Conservation (phyloP, 2,888 invertebrate species). For the Lapara coniferarum region DNA sequence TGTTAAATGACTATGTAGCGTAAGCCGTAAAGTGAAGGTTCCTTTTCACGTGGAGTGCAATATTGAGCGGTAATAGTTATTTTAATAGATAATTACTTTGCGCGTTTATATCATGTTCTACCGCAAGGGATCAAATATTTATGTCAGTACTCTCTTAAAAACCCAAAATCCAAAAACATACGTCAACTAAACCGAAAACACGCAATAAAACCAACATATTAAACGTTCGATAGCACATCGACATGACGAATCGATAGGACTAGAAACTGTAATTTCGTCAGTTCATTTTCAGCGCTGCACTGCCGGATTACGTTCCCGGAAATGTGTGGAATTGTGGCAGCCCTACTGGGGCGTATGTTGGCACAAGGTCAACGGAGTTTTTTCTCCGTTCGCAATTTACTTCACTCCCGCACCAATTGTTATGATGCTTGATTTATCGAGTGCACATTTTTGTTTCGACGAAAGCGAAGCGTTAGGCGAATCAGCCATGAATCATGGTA, state of each 20-base stretch:
- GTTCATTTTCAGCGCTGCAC: background rate
- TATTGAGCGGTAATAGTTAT: too few species aligned
- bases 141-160: too few species aligned
- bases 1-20: too few species aligned
- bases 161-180: background rate
- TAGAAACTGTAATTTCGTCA: conserved; percentile 21
- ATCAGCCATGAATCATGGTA: conserved; percentile 65
- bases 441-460: conserved; percentile 62
- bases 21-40: too few species aligned
- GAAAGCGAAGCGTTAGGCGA: conserved; percentile 53
- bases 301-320: conserved; percentile 26
- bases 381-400: conserved; percentile 55
- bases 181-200: background rate
- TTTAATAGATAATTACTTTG: too few species aligned
- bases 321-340: conserved; percentile 31
- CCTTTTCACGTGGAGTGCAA: too few species aligned
- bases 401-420: conserved; percentile 56
- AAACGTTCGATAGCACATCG: conserved; percentile 15
- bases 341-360: conserved; percentile 41
- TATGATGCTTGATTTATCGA: conserved; percentile 73
- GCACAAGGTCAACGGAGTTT: conserved; percentile 52
- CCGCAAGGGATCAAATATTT: too few species aligned
- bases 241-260: conserved; percentile 5
- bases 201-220: conserved; percentile 7
- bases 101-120: too few species aligned